These are phyloP conservation scores for Laspeyria flexula DNA, from an alignment of 2,888 invertebrate genomes.

Conservation along the genomic window DNA sequence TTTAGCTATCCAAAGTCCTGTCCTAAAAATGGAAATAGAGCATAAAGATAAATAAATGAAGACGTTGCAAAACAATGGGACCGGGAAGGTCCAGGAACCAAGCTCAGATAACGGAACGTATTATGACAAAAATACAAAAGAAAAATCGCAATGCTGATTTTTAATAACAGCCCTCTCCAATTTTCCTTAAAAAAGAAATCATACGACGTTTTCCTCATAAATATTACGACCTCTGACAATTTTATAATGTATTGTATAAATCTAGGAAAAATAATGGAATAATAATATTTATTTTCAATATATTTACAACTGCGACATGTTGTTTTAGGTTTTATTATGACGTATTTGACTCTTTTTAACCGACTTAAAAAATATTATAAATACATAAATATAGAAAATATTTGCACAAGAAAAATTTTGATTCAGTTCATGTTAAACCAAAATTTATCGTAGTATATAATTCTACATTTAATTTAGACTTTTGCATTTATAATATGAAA, in stretches of 20 bases:
- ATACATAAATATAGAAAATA: no score
- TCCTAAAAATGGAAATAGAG: conserved; percentile 11
- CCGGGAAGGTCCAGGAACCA: neutral
- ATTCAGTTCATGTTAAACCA: no score
- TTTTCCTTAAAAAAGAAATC: neutral
- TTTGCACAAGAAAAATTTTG: no score
- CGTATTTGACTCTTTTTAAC: no score
- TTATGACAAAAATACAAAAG: conserved; percentile 1
- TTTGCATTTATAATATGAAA: no score
- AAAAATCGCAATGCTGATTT: neutral
- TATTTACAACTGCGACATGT: no score
- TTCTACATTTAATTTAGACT: no score
- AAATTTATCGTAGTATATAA: no score
- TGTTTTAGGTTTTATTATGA: no score
- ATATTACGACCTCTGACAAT: neutral
- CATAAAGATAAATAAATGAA: conserved; percentile 13
- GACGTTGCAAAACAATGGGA: conserved; percentile 15
- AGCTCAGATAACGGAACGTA: neutral
- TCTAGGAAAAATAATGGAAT: no score
- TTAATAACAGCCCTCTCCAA: conserved; percentile 2
- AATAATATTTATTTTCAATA: no score
- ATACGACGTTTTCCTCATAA: neutral
- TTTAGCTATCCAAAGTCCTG: neutral
- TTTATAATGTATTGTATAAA: neutral
- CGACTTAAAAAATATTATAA: no score